These are phyloP conservation scores for Stenurella melanura DNA, from an alignment of 2,888 invertebrate species.

Conservation along the genomic window DNA sequence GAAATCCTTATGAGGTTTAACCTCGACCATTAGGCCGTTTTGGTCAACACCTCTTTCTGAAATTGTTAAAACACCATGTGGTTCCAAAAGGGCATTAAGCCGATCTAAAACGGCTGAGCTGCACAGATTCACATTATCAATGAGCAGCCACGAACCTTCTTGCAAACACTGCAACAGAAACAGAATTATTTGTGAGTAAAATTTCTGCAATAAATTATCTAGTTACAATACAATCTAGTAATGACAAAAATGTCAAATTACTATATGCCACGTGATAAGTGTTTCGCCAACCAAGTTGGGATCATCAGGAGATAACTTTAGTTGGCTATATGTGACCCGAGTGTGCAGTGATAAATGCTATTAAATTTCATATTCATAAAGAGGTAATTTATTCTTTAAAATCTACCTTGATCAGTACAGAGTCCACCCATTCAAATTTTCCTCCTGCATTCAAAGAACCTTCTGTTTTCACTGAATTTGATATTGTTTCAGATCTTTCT, in stretches of 20 bases:
- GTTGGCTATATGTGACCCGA: too few relatives aligned
- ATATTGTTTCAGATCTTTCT: constrained; percentile 55
- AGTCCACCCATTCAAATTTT: constrained; percentile 95
- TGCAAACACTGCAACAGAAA: constrained; percentile 78
- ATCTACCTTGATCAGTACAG: constrained; percentile 84
- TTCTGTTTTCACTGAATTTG: constrained; percentile 74
- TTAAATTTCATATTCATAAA: background rate
- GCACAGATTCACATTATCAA: constrained; percentile 96
- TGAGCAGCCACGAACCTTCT: constrained; percentile 88
- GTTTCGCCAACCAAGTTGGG: too few relatives aligned
- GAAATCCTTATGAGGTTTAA: constrained; percentile 92
- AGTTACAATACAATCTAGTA: too few relatives aligned
- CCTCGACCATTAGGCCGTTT: constrained; percentile 81
- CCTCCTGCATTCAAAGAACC: constrained; percentile 87
- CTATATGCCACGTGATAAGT: too few relatives aligned
- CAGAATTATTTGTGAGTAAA: background rate
- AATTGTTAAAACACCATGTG: constrained; percentile 90
- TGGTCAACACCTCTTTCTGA: constrained; percentile 91
- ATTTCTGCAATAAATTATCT: too few relatives aligned
- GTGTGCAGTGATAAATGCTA: too few relatives aligned
- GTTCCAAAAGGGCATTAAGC: constrained; percentile 95
- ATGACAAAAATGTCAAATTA: too few relatives aligned
- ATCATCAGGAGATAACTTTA: too few relatives aligned
- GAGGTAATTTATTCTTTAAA: background rate
- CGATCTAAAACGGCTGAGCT: constrained; percentile 97